Evolutionary conservation across 30 jellyfish, hydroid and myxozoan species (phyloP).

Genomic region (Hydractinia echinata): DNA sequence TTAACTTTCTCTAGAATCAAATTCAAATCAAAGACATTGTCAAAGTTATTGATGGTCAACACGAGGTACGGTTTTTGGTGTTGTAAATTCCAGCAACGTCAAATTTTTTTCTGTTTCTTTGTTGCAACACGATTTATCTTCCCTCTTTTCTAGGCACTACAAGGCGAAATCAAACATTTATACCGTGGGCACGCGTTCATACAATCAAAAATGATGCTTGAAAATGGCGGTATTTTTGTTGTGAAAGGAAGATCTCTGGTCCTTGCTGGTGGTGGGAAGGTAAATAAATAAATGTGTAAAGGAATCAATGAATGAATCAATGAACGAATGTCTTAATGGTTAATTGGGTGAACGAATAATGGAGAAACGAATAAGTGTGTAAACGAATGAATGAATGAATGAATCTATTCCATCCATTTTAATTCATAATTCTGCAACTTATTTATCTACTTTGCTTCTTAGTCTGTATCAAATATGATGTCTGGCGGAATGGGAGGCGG

Average conservation of each 20-base stretch:
- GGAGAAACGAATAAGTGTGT: too few species aligned
- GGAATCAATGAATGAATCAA: too few species aligned
- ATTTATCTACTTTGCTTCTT: not conserved
- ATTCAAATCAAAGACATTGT: slow-evolving; percentile 92
- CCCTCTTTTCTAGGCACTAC: slow-evolving; percentile 60
- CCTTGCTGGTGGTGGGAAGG: slow-evolving; percentile 96
- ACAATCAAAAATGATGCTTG: slow-evolving; percentile 75
- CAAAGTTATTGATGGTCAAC: slow-evolving; percentile 83
- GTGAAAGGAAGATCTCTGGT: slow-evolving; percentile 64
- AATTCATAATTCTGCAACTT: too few species aligned
- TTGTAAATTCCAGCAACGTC: not conserved
- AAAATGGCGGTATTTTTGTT: slow-evolving; percentile 95
- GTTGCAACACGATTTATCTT: not conserved
- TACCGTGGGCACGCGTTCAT: slow-evolving; percentile 91
- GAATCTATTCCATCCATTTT: too few species aligned
- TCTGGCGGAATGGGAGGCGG: slow-evolving; percentile 66
- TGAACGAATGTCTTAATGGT: not conserved
- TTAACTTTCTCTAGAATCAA: slow-evolving; percentile 44
- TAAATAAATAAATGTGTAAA: not conserved
- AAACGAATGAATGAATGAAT: too few species aligned
- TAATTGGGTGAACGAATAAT: not conserved
- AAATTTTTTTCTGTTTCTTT: not conserved
- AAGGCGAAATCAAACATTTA: slow-evolving; percentile 95
- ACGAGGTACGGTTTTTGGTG: slow-evolving; percentile 51
- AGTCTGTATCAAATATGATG: slow-evolving; percentile 64